A percentile compares a stretch with the other conserved stretches of the same genome.
phyloP scores from a whole-genome alignment of 2,888 invertebrate genomes.

The Actias luna region DNA sequence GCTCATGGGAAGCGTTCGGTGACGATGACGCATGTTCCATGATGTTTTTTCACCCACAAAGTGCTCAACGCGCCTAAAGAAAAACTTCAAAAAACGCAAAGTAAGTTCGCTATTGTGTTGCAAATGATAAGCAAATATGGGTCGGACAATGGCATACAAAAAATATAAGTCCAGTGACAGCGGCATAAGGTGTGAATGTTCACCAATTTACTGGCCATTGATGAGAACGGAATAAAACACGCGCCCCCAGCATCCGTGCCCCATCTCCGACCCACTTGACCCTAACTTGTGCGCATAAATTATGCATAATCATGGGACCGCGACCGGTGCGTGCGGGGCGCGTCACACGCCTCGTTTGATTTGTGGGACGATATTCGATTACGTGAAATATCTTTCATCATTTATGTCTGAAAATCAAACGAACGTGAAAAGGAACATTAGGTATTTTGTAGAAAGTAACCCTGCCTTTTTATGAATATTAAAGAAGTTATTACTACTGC shows the following conservation, averaged over 20 bases:
- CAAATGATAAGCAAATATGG: conserved; percentile 16
- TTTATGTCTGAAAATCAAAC: no score
- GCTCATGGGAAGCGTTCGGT: no score
- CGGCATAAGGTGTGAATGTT: conserved; percentile 72
- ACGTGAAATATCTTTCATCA: no score
- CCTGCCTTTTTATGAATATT: no score
- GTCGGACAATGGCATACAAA: conserved; percentile 15
- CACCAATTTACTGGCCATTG: conserved; percentile 62
- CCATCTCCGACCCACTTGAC: conserved; percentile 60
- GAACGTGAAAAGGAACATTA: no score
- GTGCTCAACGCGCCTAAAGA: no score
- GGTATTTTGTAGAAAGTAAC: no score
- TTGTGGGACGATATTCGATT: not conserved
- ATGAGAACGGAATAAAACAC: conserved; percentile 4
- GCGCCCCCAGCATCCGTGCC: not conserved
- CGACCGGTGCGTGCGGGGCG: not conserved
- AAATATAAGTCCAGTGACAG: conserved; percentile 44
- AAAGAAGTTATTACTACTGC: no score
- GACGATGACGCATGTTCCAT: no score
- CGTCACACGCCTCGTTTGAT: conserved; percentile 19
- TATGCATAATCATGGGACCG: conserved; percentile 71
- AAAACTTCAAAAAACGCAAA: not conserved
- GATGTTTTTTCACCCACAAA: no score
- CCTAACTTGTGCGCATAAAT: conserved; percentile 69
- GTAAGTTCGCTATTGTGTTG: not conserved